Percentiles rank a stretch among this genome's conserved stretches.
Conservation (phyloP, 2,888 invertebrate species). For the Spisula subtruncata region DNA sequence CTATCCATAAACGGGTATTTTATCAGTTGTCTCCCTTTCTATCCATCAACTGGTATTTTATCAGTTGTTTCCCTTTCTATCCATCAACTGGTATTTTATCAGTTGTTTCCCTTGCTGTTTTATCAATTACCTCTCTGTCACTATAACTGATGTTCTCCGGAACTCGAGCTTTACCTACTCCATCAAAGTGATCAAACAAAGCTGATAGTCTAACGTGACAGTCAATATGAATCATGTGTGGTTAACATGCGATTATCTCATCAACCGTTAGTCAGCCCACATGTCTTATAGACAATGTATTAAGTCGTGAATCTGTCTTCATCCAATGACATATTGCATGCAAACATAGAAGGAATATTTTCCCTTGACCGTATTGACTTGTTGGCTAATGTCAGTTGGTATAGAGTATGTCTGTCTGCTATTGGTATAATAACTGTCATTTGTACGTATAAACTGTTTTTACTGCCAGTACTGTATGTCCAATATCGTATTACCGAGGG, state of each 20-base stretch:
- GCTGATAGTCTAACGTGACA: background rate
- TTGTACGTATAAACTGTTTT: background rate
- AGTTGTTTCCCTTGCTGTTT: background rate
- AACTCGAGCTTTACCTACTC: background rate
- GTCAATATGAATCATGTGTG: background rate
- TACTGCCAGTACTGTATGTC: background rate
- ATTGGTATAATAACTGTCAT: background rate
- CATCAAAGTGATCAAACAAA: background rate
- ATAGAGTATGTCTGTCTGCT: background rate
- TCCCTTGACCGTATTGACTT: background rate
- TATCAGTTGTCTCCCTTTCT: too few relatives aligned
- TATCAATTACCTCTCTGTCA: background rate
- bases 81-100: background rate
- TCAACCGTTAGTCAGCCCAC: background rate
- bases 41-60: too few relatives aligned
- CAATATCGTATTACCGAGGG: background rate
- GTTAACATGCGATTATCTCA: conserved; percentile 23
- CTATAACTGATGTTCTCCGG: background rate
- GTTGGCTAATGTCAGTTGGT: background rate
- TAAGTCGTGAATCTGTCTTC: conserved; percentile 16
- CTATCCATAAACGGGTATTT: background rate
- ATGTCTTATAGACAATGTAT: conserved; percentile 7
- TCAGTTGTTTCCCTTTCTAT: background rate
- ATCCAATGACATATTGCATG: conserved; percentile 20
- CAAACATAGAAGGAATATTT: background rate